These are phyloP conservation scores for Harpalus rubripes DNA, from an alignment of 2,888 invertebrate genomes.

Conservation along the genomic window DNA sequence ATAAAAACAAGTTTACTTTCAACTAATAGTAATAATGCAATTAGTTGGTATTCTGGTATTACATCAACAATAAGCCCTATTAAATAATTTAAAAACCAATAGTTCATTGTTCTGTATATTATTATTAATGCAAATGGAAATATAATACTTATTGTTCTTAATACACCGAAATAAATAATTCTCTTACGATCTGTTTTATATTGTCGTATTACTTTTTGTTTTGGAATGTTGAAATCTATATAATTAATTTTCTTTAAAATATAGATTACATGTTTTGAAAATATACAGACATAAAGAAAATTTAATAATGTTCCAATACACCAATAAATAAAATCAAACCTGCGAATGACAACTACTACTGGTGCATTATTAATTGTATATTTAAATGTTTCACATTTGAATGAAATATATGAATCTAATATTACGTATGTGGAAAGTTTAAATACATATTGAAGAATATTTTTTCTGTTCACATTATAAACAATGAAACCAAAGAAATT, in stretches of 20 bases:
- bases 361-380: too few species aligned
- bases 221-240: neutral
- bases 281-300: neutral
- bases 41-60: neutral
- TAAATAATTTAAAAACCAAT: neutral
- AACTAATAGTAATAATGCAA: neutral
- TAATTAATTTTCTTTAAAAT: slow-evolving; percentile 16
- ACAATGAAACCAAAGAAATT: slow-evolving; percentile 20
- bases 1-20: neutral
- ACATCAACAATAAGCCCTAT: neutral
- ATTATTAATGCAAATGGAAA: neutral
- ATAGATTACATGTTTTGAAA: neutral
- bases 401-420: neutral
- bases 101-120: neutral
- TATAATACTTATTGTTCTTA: neutral
- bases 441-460: neutral
- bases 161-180: neutral
- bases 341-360: too few species aligned
- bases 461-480: slow-evolving; percentile 3
- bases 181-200: neutral
- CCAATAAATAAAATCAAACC: neutral
- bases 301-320: neutral
- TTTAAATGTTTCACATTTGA: neutral
- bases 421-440: neutral
- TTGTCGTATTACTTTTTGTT: neutral